These are phyloP conservation scores for Cetonia aurata DNA, from an alignment of 2,888 invertebrate species.

Conservation along the genomic window DNA sequence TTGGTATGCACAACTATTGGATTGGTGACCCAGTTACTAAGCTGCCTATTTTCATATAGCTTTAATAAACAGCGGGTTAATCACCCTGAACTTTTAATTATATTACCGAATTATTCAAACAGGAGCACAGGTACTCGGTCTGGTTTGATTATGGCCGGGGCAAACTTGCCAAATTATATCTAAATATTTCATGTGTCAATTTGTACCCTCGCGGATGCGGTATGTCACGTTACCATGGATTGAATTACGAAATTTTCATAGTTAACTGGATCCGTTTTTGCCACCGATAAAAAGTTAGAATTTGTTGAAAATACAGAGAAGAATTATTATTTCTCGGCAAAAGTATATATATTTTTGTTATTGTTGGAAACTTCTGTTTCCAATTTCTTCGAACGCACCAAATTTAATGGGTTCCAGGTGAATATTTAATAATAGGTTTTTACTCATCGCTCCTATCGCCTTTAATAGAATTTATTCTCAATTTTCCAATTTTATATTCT, in stretches of 20 bases:
- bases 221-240: neutral
- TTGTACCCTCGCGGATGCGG: neutral
- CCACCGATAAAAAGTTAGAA: no score
- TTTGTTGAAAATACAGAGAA: no score
- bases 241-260: neutral
- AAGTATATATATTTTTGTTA: no score
- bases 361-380: no score
- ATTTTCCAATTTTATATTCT: no score
- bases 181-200: neutral
- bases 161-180: neutral
- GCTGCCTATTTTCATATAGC: constrained; percentile 12
- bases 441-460: no score
- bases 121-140: neutral
- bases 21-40: constrained; percentile 7
- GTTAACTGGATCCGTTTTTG: no score
- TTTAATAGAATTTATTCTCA: no score
- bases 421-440: no score
- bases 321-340: no score
- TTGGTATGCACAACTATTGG: neutral
- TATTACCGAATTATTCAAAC: constrained; percentile 4
- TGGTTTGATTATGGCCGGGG: neutral
- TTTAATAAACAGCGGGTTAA: neutral
- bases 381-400: no score
- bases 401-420: no score
- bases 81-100: constrained; percentile 10